Percentiles rank a stretch among this genome's conserved stretches.
These are phyloP conservation scores for Epinephelus coioides DNA, from an alignment of 2,797 vertebrate species.

Conservation along the genomic window DNA sequence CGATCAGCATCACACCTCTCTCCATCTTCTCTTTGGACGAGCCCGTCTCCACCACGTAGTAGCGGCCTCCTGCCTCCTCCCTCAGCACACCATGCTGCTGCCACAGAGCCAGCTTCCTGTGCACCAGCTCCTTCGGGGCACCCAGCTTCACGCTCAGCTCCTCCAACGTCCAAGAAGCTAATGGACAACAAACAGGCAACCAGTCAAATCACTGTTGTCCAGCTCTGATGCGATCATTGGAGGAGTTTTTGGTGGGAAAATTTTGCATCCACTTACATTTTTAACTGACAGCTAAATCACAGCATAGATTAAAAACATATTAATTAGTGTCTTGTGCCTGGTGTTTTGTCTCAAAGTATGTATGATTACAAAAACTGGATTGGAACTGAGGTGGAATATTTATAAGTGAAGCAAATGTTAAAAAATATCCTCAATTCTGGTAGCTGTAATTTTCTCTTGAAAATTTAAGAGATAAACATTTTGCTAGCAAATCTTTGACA, in stretches of 20 bases:
- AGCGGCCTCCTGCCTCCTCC: constrained; percentile 91
- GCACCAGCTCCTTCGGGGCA: constrained; percentile 90
- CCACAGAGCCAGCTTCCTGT: constrained; percentile 95
- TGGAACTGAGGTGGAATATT: background rate
- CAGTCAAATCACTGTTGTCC: background rate
- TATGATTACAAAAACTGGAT: no score
- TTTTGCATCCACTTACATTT: no score
- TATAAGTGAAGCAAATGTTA: background rate
- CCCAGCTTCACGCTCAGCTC: constrained; percentile 92
- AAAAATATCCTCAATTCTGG: background rate
- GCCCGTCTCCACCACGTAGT: constrained; percentile 92
- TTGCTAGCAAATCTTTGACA: no score
- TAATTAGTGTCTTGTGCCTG: no score
- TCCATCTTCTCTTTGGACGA: constrained; percentile 91
- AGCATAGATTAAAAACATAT: no score
- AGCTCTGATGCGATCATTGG: background rate
- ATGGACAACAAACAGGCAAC: background rate
- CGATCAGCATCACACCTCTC: constrained; percentile 91
- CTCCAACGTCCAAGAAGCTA: constrained; percentile 92
- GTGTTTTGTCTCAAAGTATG: background rate
- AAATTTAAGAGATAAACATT: background rate
- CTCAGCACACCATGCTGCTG: constrained; percentile 95
- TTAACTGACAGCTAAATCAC: no score
- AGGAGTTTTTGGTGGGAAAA: no score
- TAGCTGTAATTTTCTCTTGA: background rate